A percentile compares a stretch with the other conserved stretches of the same genome.
Conservation (phyloP, 1,140 invertebrate species). For the Diorhabda carinulata region DNA sequence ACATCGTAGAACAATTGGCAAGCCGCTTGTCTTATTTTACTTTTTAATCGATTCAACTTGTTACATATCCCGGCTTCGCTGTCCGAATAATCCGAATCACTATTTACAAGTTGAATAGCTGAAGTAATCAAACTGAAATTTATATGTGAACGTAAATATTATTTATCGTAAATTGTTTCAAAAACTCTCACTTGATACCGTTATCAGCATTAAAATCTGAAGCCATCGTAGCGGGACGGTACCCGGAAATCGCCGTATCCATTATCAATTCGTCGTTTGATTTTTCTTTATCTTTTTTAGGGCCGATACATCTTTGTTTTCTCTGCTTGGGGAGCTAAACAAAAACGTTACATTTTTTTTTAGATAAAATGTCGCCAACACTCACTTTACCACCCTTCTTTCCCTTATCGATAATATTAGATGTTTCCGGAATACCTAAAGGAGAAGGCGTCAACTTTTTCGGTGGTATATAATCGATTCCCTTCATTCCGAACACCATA, state of each 20-base stretch:
- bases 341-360: not conserved
- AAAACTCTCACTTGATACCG: slow-evolving; percentile 15
- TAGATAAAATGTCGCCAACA: not conserved
- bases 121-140: slow-evolving; percentile 1
- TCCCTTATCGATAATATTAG: slow-evolving; percentile 42
- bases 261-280: slow-evolving; percentile 24
- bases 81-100: slow-evolving; percentile 56
- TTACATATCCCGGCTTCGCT: slow-evolving; percentile 45
- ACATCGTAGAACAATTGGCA: slow-evolving; percentile 50
- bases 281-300: slow-evolving; percentile 40
- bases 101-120: slow-evolving; percentile 42
- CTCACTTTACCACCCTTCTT: slow-evolving; percentile 47
- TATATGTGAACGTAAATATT: slow-evolving; percentile 11
- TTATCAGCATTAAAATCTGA: slow-evolving; percentile 30
- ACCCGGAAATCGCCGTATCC: slow-evolving; percentile 20
- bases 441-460: slow-evolving; percentile 51
- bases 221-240: slow-evolving; percentile 24
- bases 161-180: slow-evolving; percentile 13
- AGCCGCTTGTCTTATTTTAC: slow-evolving; percentile 52
- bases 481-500: slow-evolving; percentile 51
- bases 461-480: slow-evolving; percentile 39
- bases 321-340: slow-evolving; percentile 42
- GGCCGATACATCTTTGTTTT: slow-evolving; percentile 37
- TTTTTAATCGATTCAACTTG: slow-evolving; percentile 39
- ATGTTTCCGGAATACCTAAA: slow-evolving; percentile 53